Evolutionary conservation across 2,797 vertebrate genomes (phyloP), one percentile per base, ranked within the genome.

Genomic region (Cossypha niveicapilla): DNA sequence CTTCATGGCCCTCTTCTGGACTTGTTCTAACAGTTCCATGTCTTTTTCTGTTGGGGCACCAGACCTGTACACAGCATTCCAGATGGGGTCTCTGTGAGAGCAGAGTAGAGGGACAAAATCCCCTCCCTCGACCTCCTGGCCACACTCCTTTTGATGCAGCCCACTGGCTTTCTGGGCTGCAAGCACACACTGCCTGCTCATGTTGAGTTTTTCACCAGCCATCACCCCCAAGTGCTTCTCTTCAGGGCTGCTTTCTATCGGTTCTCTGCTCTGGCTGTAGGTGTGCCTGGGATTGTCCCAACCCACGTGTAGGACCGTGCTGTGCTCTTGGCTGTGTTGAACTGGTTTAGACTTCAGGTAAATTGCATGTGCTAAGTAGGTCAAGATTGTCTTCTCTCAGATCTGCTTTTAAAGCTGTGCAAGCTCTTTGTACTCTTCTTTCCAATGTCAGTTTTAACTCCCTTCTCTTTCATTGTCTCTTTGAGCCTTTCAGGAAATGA

Each of bases 241-340:
- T 39, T 41, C 27, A 61, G 54, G 22, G 13, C 47, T 61, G 27
- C 23, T 54, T 19, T 68, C 77, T 39, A 1, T 70, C 57, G 16
- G 32, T 76, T 45, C 37, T 39, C 50, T 25, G 25, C 58, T 44
- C 37, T 57, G 5, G 6, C 57, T 57, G 35, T 10, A 22, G 24
- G 7, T 57, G 14, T 7, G 6, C 32, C 30, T 63, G 18, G 10
- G 24, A 22, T n/a, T 76, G 14, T 39, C 34, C 25, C 0, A 0
- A 35, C 7, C 6, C 9, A 10, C 3, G 19, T 34, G 17, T 51
- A 23, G 50, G 28, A 70, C 21, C 0, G 0, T 15, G 10, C 7
- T 17, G 0, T 13, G 13, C 7, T 17, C 18, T 71, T 39, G 44
- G 17, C 21, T 71, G 34, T 45, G 37, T 51, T 57, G 44, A 58